Evolutionary conservation across 2,113 vertebrate species (phyloP).

Genomic region (Budorcas taxicolor): DNA sequence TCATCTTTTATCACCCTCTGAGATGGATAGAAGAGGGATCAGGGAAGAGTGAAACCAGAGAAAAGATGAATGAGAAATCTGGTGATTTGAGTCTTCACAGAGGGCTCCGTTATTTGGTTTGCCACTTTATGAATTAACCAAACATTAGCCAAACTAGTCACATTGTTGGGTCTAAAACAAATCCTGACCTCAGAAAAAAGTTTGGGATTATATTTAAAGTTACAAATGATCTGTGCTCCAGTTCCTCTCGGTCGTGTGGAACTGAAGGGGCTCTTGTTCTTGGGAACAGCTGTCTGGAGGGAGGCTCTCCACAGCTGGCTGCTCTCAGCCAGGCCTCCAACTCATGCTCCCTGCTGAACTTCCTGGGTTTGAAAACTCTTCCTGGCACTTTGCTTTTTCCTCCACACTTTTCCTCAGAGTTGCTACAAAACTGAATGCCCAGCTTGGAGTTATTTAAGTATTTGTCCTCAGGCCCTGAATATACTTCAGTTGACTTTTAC

Average conservation of each 20-base stretch:
- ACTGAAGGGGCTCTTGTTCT: not conserved
- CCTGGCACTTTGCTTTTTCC: conserved; percentile 45
- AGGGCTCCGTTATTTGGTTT: conserved; percentile 34
- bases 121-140: conserved; percentile 56
- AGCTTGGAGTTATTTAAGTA: conserved; percentile 53
- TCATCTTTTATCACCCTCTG: not conserved
- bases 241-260: not conserved
- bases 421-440: not conserved
- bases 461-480: conserved; percentile 16
- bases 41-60: not conserved
- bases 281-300: conserved; percentile 34
- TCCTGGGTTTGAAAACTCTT: conserved; percentile 53
- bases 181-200: conserved; percentile 21
- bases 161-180: conserved; percentile 35
- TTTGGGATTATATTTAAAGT: conserved; percentile 38
- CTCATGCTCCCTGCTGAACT: not conserved
- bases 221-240: conserved; percentile 30
- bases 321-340: not conserved
- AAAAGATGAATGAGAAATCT: not conserved
- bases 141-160: conserved; percentile 37
- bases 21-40: not conserved
- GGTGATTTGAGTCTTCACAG: not conserved
- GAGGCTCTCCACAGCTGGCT: conserved; percentile 23
- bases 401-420: conserved; percentile 43
- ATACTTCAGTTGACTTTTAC: conserved; percentile 17